Percentiles rank a stretch among this genome's conserved stretches.
phyloP scores from a whole-genome alignment of 2,888 invertebrate genomes.

The Pseudeuparius sepicola region DNA sequence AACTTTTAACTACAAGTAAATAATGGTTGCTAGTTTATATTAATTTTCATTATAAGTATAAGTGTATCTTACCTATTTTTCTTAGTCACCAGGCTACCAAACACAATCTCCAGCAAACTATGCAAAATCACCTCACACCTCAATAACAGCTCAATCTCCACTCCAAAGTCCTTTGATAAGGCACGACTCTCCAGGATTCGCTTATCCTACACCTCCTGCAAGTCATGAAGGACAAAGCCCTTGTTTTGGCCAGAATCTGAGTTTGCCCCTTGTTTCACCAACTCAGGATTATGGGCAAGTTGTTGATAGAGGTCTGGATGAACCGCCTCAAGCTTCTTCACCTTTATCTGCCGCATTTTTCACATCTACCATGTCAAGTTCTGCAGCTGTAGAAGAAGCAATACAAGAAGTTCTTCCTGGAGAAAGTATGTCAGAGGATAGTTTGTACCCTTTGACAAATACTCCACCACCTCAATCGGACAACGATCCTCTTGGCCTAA shows the following conservation, averaged over 20 bases:
- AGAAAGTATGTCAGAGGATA: constrained; percentile 53
- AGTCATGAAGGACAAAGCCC: constrained; percentile 75
- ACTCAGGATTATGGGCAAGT: constrained; percentile 37
- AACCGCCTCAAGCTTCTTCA: constrained; percentile 65
- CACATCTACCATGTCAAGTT: constrained; percentile 75
- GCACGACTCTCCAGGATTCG: constrained; percentile 63
- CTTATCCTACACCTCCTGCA: constrained; percentile 81
- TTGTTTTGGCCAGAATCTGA: constrained; percentile 37
- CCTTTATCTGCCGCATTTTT: constrained; percentile 77
- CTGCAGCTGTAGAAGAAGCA: constrained; percentile 79
- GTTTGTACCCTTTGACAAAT: constrained; percentile 40
- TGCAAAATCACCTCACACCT: constrained; percentile 36
- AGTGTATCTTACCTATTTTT: no score
- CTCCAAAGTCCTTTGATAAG: constrained; percentile 52
- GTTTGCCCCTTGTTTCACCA: constrained; percentile 39
- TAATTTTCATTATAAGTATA: no score
- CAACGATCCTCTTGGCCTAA: constrained; percentile 38
- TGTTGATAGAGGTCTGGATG: constrained; percentile 42
- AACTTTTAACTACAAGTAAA: no score
- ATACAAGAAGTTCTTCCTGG: constrained; percentile 75
- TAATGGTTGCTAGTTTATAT: no score
- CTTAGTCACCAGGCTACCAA: constrained; percentile 37
- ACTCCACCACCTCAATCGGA: constrained; percentile 56
- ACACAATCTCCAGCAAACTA: constrained; percentile 39
- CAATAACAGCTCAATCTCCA: constrained; percentile 48